Evolutionary conservation across 2,113 vertebrate species (phyloP).

Genomic region (Pachypanchax playfairii): DNA sequence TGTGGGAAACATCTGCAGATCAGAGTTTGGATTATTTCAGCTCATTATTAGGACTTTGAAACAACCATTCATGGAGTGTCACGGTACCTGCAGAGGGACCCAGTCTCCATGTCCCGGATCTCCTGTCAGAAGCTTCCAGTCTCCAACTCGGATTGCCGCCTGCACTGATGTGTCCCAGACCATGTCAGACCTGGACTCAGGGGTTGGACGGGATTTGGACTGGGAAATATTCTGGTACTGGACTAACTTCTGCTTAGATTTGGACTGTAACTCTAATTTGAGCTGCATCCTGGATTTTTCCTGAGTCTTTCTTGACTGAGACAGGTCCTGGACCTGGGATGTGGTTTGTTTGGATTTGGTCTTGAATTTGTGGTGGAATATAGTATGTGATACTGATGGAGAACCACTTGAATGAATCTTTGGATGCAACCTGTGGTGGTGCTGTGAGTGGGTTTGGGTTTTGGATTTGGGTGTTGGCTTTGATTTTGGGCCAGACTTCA

Average conservation of each 20-base stretch:
- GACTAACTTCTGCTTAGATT: constrained; percentile 17
- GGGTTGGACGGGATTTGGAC: background rate
- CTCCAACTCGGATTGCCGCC: constrained; percentile 90
- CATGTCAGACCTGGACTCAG: constrained; percentile 28
- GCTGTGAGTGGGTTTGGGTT: background rate
- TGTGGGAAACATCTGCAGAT: constrained; percentile 84
- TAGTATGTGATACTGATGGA: background rate
- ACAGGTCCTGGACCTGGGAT: constrained; percentile 21
- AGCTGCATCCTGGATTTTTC: constrained; percentile 16
- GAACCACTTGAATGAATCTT: constrained; percentile 2
- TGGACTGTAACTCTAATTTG: background rate
- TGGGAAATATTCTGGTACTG: constrained; percentile 38
- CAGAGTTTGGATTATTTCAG: background rate
- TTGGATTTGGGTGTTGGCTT: constrained; percentile 21
- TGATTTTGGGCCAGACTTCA: background rate
- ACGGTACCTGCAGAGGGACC: constrained; percentile 89
- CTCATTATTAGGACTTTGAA: background rate
- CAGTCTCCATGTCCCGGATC: constrained; percentile 94
- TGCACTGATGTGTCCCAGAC: constrained; percentile 91
- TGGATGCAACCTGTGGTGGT: background rate
- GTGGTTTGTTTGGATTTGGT: constrained; percentile 29
- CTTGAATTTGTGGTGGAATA: constrained; percentile 15
- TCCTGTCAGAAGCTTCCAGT: constrained; percentile 95
- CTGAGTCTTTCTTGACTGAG: background rate
- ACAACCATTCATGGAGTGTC: background rate